phyloP scores from a whole-genome alignment of 2,888 invertebrate genomes.

The Cenopis cana region DNA sequence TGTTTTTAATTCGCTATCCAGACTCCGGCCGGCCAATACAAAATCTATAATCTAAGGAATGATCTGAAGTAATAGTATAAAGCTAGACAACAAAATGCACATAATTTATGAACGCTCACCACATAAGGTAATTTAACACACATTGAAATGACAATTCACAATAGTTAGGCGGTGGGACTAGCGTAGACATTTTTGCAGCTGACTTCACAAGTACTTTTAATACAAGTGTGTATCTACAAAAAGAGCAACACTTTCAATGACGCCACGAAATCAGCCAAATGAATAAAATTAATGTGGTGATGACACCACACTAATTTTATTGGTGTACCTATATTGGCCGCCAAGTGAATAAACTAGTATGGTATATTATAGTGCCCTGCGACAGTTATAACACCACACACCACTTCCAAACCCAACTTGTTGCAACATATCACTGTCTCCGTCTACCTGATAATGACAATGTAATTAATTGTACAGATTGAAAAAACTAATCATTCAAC shows the following conservation, averaged over 20 bases:
- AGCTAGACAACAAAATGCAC: not conserved
- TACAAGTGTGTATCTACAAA: not conserved
- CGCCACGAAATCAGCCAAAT: not conserved
- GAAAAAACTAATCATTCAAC: conserved; percentile 52
- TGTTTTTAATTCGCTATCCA: not conserved
- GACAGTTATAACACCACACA: not conserved
- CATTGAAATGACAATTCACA: not conserved
- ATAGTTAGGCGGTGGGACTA: not conserved
- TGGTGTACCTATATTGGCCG: no score
- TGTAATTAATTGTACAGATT: conserved; percentile 8
- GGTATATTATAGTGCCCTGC: no score
- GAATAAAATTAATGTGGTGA: not conserved
- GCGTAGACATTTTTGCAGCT: not conserved
- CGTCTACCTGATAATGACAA: not conserved
- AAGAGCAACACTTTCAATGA: no score
- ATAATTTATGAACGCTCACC: not conserved
- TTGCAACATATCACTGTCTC: not conserved
- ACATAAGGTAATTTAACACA: not conserved
- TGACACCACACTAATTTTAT: no score
- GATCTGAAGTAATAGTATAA: conserved; percentile 20
- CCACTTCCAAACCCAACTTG: not conserved
- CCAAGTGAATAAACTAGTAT: no score
- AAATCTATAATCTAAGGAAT: conserved; percentile 25
- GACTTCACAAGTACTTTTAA: not conserved
- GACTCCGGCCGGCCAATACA: not conserved